These are phyloP conservation scores for Tenthredo mesomela DNA, from an alignment of 2,888 invertebrate species.

Conservation along the genomic window DNA sequence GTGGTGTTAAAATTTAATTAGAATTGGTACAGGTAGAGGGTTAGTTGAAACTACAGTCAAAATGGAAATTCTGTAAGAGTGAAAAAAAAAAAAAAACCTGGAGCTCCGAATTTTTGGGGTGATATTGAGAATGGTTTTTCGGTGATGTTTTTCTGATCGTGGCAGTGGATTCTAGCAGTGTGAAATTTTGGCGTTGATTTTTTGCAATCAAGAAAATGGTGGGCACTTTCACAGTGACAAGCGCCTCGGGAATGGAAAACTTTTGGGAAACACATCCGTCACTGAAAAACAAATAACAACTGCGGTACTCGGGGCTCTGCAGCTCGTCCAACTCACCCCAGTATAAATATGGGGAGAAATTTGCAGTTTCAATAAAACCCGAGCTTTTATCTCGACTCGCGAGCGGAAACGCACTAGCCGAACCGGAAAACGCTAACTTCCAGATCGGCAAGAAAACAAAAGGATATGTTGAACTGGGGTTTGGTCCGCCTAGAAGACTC, in stretches of 20 bases:
- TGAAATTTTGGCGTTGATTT: slow-evolving; percentile 20
- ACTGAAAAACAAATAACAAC: slow-evolving; percentile 39
- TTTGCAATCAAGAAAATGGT: slow-evolving; percentile 29
- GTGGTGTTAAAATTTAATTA: neutral
- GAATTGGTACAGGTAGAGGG: neutral
- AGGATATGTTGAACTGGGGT: neutral
- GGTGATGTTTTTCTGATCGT: neutral
- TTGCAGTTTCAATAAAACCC: slow-evolving; percentile 43
- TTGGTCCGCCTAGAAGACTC: neutral
- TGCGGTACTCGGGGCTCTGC: neutral
- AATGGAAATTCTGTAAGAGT: neutral
- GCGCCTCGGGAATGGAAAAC: slow-evolving; percentile 11
- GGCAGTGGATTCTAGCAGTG: neutral
- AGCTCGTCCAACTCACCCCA: neutral
- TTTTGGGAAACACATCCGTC: slow-evolving; percentile 44
- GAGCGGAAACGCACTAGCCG: slow-evolving; percentile 23
- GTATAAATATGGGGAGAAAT: slow-evolving; percentile 32
- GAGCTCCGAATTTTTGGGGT: neutral
- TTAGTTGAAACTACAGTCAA: neutral
- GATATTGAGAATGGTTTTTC: neutral
- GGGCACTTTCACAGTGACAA: slow-evolving; percentile 21
- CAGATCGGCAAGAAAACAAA: slow-evolving; percentile 29
- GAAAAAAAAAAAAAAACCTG: neutral
- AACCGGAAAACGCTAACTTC: slow-evolving; percentile 39
- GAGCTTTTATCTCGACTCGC: slow-evolving; percentile 35